phyloP scores from a whole-genome alignment of 2,797 vertebrate genomes.

The Thaleichthys pacificus region DNA sequence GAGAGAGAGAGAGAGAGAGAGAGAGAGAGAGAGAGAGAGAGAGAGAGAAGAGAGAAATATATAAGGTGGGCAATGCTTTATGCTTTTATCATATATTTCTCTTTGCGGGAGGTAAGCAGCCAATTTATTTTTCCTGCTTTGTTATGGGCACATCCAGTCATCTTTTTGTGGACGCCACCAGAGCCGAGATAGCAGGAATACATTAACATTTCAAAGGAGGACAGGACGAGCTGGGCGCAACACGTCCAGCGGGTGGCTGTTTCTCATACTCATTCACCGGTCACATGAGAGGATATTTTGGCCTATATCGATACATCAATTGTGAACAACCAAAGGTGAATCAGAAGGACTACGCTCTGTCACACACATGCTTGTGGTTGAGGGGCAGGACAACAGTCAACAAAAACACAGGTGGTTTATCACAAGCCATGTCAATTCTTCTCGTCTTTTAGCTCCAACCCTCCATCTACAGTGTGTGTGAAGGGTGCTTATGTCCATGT shows the following conservation, averaged over 20 bases:
- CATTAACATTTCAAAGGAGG: too few relatives aligned
- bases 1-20: not conserved
- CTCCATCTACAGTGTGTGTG: too few relatives aligned
- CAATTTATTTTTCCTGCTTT: not conserved
- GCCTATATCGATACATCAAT: slow-evolving; percentile 23
- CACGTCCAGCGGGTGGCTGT: too few relatives aligned
- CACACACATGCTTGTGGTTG: not conserved
- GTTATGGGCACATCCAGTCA: too few relatives aligned
- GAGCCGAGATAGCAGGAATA: too few relatives aligned
- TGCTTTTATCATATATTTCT: not conserved
- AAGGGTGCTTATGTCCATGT: too few relatives aligned
- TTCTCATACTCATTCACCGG: not conserved
- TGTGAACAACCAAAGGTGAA: slow-evolving; percentile 12
- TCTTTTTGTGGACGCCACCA: too few relatives aligned
- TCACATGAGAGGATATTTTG: slow-evolving; percentile 21
- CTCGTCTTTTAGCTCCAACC: too few relatives aligned
- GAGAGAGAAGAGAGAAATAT: not conserved
- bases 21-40: not conserved
- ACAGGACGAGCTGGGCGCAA: too few relatives aligned
- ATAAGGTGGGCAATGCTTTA: not conserved
- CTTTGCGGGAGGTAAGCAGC: slow-evolving; percentile 6
- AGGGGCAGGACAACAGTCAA: too few relatives aligned
- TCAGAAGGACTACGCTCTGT: not conserved
- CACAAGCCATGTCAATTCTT: too few relatives aligned
- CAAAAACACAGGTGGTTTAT: too few relatives aligned